Conservation (phyloP, 2,888 invertebrate genomes). For the Brachyopa scutellaris region DNA sequence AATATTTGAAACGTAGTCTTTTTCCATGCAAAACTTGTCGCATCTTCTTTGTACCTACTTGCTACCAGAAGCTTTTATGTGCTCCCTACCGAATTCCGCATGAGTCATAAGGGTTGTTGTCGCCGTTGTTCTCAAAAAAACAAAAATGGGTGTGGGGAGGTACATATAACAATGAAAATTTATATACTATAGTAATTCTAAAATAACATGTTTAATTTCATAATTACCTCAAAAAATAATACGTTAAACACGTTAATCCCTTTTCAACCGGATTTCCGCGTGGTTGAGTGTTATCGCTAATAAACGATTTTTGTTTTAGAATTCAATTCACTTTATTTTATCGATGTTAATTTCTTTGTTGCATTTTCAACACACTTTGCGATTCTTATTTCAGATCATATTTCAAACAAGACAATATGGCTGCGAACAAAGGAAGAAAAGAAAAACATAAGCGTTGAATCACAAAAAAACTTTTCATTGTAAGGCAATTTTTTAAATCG, state of each 20-base stretch:
- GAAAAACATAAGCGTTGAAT: conserved; percentile 17
- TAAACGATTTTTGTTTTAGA: background rate
- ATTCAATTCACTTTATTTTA: conserved; percentile 12
- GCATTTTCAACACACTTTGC: conserved; percentile 1
- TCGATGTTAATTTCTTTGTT: background rate
- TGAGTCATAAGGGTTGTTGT: conserved; percentile 63
- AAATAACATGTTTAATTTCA: background rate
- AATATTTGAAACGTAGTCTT: no score
- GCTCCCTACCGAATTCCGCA: conserved; percentile 17
- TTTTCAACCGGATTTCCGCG: conserved; percentile 9
- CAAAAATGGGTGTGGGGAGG: conserved; percentile 60
- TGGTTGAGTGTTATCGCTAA: background rate
- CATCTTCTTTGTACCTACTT: background rate
- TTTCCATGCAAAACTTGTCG: no score
- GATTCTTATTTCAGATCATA: background rate
- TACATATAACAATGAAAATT: conserved; percentile 28
- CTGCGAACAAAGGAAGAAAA: conserved; percentile 1
- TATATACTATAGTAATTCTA: no score
- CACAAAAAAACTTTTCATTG: conserved; percentile 24
- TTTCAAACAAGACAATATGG: conserved; percentile 27
- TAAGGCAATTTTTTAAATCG: conserved; percentile 33
- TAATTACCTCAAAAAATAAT: conserved; percentile 43
- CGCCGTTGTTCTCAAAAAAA: conserved; percentile 57
- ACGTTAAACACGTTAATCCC: conserved; percentile 36
- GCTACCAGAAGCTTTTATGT: conserved; percentile 25